Base-by-base conservation (phyloP, 2,888 invertebrate genomes). In the Leucoptera coffeella region DNA sequence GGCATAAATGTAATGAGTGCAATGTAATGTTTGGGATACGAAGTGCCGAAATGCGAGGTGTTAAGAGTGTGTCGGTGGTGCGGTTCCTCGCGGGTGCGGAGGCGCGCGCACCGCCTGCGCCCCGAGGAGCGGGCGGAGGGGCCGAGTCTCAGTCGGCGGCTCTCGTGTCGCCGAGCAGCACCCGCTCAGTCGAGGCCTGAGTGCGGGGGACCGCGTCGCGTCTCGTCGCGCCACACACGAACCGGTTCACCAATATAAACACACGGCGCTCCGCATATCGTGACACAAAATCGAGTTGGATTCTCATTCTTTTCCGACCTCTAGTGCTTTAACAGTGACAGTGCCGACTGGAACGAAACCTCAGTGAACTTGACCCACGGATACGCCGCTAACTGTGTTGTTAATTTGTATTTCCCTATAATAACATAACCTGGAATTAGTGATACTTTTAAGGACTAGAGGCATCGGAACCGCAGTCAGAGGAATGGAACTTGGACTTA, bases 361-460 rank as follows among this genome's bases (percentile, higher is more conserved):
- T 52, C 48, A 51, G 37, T 48, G 52, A 59, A 60, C 58, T 61
- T 59, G 53, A 55, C 50, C 50, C 56, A 62, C 47, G 46, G 57
- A 55, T 62, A 64, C 61, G 52, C 61, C 62, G 64, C 62, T 64
- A 59, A 62, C 59, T 62, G 23, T 19, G 19, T 14, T 7, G 27
- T 28, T 67, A 65, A 65, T 64, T 60, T 65, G 65, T 54, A 65
- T 57, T 32, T 32, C 30, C 35, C 62, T 64, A 64, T 64, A 59
- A 65, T 64, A 65, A 61, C 64, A 64, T 65, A 65, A 67, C 67
- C 67, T 67, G 60, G 64, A 64, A n/a, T n/a, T n/a, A n/a, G n/a
- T n/a, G n/a, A n/a, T n/a, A n/a, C n/a, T n/a, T n/a, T n/a, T n/a
- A n/a, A n/a, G n/a, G n/a, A n/a, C n/a, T n/a, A n/a, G n/a, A n/a